These are phyloP conservation scores for Copidosoma aretas DNA, from an alignment of 2,888 invertebrate species.

Conservation along the genomic window DNA sequence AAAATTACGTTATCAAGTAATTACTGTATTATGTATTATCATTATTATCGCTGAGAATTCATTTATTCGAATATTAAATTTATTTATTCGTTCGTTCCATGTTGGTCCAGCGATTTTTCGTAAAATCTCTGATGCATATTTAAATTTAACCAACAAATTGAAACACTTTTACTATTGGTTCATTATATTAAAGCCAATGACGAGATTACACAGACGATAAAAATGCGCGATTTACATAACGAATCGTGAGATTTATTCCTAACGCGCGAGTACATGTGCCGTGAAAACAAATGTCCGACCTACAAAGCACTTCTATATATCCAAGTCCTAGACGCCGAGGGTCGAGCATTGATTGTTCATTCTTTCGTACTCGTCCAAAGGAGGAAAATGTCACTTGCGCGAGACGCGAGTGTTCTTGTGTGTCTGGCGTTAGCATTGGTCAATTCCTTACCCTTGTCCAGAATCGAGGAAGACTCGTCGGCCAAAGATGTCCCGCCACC, in stretches of 20 bases:
- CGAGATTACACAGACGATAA: neutral
- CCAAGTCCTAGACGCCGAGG: neutral
- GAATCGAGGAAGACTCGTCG: neutral
- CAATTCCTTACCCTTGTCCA: neutral
- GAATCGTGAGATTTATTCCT: constrained; percentile 24
- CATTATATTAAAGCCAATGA: constrained; percentile 6
- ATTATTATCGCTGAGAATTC: neutral
- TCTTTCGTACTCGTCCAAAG: neutral
- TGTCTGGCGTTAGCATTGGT: neutral
- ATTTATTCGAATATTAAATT: neutral
- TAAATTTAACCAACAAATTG: too few species aligned
- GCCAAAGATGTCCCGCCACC: constrained; percentile 43
- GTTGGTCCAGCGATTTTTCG: too few species aligned
- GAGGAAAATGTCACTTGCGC: neutral
- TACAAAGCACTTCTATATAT: constrained; percentile 23
- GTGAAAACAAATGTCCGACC: constrained; percentile 26
- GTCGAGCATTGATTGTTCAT: neutral
- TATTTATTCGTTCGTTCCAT: too few species aligned
- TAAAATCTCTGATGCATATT: too few species aligned
- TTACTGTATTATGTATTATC: too few species aligned
- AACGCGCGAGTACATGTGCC: constrained; percentile 4
- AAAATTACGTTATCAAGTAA: neutral
- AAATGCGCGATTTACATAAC: constrained; percentile 26
- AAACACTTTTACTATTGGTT: neutral
- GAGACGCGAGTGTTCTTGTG: neutral